Base-by-base conservation (phyloP, 2,113 vertebrate species). In the Dinomys branickii region DNA sequence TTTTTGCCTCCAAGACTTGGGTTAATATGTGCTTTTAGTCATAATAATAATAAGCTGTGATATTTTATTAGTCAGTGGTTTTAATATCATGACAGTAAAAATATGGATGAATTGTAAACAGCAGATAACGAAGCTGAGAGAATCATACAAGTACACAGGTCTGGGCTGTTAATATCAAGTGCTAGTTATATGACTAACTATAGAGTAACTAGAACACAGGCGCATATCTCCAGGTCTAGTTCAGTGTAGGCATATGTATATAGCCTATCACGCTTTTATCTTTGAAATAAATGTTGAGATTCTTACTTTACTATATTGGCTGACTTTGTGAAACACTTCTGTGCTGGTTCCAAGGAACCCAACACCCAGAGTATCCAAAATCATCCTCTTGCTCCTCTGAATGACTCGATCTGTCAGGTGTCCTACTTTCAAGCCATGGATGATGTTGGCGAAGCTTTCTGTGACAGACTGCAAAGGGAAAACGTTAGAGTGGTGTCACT, bases 331-430 rank as follows among this genome's bases (percentile, higher is more conserved):
- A 97, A 99, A 99, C 98, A 99, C 99, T 22, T 98, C 98, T 0
- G 99, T 99, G 73, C 94, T 98, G 95, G 98, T 99, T 85, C 99
- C 99, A 86, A 99, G 98, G 69, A 99, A 97, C 0, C 99, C 99
- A 10, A 99, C 99, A 1, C 99, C 99, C 67, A 99, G 98, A 0
- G 99, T 99, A 96, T 99, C 99, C 96, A 99, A 98, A 98, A 99
- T 99, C 99, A 99, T 99, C 97, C 99, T 97, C 96, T 99, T 99
- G 98, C 99, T 99, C 96, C 99, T 99, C 89, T 97, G 98, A 94
- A 99, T 98, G 63, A 99, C 98, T 9, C 50, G 92, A 75, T 99
- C 99, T 6, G 99, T 99, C 98, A 99, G 98, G 91, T 99, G 99
- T 77, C 96, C 95, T 85, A 97, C 78, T 41, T 94, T 99, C 88